These are phyloP conservation scores for Hypena proboscidalis DNA, from an alignment of 2,888 invertebrate genomes.

Conservation along the genomic window DNA sequence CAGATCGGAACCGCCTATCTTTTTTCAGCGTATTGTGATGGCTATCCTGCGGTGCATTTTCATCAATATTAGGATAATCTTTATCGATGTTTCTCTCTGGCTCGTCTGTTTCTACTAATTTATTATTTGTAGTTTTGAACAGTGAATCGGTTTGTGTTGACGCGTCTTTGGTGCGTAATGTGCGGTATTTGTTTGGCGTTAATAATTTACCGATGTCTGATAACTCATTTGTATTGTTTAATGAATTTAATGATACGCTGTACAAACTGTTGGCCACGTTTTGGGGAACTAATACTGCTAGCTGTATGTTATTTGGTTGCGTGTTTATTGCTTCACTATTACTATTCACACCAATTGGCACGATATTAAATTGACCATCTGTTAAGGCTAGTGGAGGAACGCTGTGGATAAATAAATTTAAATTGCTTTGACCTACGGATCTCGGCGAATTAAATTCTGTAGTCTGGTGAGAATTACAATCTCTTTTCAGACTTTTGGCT, in stretches of 20 bases:
- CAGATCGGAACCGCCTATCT: conserved; percentile 81
- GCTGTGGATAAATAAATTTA: conserved; percentile 77
- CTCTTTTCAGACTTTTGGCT: conserved; percentile 72
- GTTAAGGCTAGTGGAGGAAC: conserved; percentile 72
- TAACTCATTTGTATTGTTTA: conserved; percentile 64
- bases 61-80: conserved; percentile 80
- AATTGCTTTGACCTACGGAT: conserved; percentile 69
- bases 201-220: conserved; percentile 67
- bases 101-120: conserved; percentile 68
- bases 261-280: conserved; percentile 71
- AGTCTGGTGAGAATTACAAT: conserved; percentile 69
- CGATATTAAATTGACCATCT: conserved; percentile 76
- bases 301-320: conserved; percentile 81
- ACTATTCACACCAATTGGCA: conserved; percentile 74
- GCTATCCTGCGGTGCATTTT: conserved; percentile 80
- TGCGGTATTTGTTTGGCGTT: conserved; percentile 80
- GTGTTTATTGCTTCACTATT: conserved; percentile 71
- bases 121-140: conserved; percentile 58
- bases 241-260: conserved; percentile 74
- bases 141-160: conserved; percentile 88
- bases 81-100: conserved; percentile 77
- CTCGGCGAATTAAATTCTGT: conserved; percentile 77
- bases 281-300: conserved; percentile 86
- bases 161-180: conserved; percentile 84
- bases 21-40: conserved; percentile 80